Evolutionary conservation across 2,113 vertebrate species (phyloP).

Genomic region (Penelope pileata): DNA sequence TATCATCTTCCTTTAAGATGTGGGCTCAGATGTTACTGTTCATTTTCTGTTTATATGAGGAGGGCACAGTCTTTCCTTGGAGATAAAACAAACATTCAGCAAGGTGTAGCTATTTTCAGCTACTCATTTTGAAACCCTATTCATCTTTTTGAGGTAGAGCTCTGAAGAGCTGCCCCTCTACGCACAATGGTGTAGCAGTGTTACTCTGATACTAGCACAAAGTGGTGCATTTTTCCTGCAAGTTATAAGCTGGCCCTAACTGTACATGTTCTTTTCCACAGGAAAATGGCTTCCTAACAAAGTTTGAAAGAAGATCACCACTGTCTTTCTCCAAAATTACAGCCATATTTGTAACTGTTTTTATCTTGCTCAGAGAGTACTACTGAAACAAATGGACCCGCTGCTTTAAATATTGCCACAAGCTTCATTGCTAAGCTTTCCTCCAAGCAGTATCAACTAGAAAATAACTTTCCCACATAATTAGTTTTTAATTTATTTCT

Average conservation of each 20-base stretch:
- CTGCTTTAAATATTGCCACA: neutral
- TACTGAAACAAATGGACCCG: constrained; percentile 46
- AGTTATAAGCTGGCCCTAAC: neutral
- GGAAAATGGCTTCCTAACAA: constrained; percentile 77
- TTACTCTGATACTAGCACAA: neutral
- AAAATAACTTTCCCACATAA: neutral
- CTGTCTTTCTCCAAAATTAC: constrained; percentile 65
- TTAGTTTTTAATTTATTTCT: constrained; percentile 58
- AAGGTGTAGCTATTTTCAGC: constrained; percentile 25
- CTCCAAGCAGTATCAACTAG: neutral
- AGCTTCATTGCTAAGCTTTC: constrained; percentile 4
- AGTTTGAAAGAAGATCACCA: constrained; percentile 74
- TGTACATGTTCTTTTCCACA: neutral
- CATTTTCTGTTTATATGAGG: neutral
- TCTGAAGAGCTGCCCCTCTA: neutral
- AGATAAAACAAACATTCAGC: constrained; percentile 1
- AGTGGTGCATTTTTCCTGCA: neutral
- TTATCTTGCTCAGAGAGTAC: constrained; percentile 68
- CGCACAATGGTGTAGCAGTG: neutral
- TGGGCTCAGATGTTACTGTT: neutral
- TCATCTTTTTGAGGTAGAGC: neutral
- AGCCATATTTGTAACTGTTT: constrained; percentile 42
- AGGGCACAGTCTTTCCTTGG: neutral
- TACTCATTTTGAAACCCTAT: constrained; percentile 2
- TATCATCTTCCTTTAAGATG: neutral